Conservation (phyloP, 1,140 invertebrate genomes). For the Zaprionus tsacasi region DNA sequence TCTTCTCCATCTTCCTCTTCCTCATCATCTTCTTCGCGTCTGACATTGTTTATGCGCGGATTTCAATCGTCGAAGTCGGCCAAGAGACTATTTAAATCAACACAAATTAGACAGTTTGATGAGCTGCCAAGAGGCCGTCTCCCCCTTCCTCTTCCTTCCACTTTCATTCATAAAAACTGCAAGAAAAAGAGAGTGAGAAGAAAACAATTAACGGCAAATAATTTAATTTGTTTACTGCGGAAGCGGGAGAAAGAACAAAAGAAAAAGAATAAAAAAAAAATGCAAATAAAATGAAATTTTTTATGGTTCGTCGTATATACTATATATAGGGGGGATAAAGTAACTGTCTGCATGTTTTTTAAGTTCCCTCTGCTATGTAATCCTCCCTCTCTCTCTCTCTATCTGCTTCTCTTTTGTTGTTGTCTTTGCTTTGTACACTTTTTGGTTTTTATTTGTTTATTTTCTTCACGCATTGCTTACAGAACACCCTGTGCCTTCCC, state of each 20-base stretch:
- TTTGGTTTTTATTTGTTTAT: constrained; percentile 57
- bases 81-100: constrained; percentile 58
- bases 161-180: constrained; percentile 35
- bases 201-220: constrained; percentile 70
- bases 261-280: constrained; percentile 13
- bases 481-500: too few relatives aligned
- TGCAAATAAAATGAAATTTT: constrained; percentile 48
- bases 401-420: constrained; percentile 9
- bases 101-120: constrained; percentile 70
- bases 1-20: constrained; percentile 2
- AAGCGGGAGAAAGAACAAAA: neutral
- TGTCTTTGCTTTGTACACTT: constrained; percentile 27
- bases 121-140: constrained; percentile 10
- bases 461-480: constrained; percentile 47
- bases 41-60: neutral
- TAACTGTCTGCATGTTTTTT: neutral
- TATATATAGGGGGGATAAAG: neutral
- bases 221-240: constrained; percentile 70
- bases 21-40: too few relatives aligned
- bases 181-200: neutral
- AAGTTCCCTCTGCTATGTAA: neutral
- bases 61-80: neutral
- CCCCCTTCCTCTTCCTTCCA: neutral
- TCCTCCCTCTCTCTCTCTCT: neutral
- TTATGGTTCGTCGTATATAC: constrained; percentile 25